Evolutionary conservation across 2,888 invertebrate genomes (phyloP).

Genomic region (Lasioglossum malachurum): DNA sequence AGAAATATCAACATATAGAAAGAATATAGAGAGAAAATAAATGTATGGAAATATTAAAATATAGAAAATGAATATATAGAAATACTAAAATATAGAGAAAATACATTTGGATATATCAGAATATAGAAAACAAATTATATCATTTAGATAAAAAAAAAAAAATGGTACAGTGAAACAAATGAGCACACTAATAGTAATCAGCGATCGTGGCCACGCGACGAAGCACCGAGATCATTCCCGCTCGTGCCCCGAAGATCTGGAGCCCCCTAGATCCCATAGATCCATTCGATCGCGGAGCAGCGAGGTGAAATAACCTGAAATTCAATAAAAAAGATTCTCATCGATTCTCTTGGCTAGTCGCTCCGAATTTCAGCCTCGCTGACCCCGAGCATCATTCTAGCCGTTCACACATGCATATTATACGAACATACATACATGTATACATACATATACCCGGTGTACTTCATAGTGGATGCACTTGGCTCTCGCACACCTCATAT

Average conservation of each 20-base stretch:
- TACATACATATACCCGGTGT: constrained; percentile 54
- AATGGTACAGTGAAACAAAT: no score
- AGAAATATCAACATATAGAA: no score
- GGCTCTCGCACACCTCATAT: constrained; percentile 75
- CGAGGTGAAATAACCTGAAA: constrained; percentile 57
- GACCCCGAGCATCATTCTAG: constrained; percentile 72
- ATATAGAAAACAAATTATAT: no score
- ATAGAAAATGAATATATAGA: no score
- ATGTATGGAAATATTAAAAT: no score
- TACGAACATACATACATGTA: background rate
- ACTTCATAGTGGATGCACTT: constrained; percentile 76
- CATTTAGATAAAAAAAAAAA: no score
- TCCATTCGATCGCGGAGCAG: constrained; percentile 51
- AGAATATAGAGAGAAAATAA: no score
- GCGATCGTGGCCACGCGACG: constrained; percentile 48
- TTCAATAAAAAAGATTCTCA: background rate
- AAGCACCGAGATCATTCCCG: constrained; percentile 57
- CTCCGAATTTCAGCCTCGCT: constrained; percentile 66
- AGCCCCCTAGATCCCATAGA: constrained; percentile 46
- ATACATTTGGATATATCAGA: no score
- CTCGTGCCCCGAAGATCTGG: constrained; percentile 64
- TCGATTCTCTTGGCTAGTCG: background rate
- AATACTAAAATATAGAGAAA: no score
- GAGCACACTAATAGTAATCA: background rate
- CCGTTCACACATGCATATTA: constrained; percentile 58